Conservation (phyloP, 2,888 invertebrate genomes). For the Subacronicta megacephala region DNA sequence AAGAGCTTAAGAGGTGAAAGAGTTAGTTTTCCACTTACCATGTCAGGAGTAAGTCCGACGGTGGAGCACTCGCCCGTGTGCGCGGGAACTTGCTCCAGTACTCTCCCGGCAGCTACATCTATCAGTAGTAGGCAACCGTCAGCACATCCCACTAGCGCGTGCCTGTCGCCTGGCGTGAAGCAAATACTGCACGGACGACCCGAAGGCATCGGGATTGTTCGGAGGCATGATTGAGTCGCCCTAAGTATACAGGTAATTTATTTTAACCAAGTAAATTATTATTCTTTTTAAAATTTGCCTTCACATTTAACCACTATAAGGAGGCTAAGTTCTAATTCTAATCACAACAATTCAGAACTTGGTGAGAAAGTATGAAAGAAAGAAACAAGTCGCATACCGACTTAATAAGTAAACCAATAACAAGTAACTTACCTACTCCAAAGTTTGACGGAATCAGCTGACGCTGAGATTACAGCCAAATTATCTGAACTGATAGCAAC, state of each 20-base stretch:
- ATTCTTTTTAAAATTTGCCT: too few species aligned
- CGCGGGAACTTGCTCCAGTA: constrained; percentile 95
- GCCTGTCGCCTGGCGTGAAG: constrained; percentile 97
- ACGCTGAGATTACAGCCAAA: constrained; percentile 95
- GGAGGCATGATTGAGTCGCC: constrained; percentile 91
- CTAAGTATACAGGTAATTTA: constrained; percentile 54
- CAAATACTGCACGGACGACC: constrained; percentile 92
- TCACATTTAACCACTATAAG: too few species aligned
- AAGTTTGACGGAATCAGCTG: constrained; percentile 96
- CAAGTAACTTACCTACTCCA: constrained; percentile 94
- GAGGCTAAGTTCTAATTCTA: too few species aligned
- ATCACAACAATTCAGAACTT: too few species aligned
- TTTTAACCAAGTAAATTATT: too few species aligned
- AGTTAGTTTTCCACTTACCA: constrained; percentile 89
- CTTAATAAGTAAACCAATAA: neutral
- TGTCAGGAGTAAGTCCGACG: constrained; percentile 94
- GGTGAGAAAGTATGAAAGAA: too few species aligned
- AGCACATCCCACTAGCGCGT: constrained; percentile 96
- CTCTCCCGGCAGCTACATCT: constrained; percentile 94
- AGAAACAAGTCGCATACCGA: too few species aligned
- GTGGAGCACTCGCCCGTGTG: constrained; percentile 95
- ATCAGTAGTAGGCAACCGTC: constrained; percentile 95
- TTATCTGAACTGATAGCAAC: constrained; percentile 97
- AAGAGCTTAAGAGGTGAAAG: too few species aligned
- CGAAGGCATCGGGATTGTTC: constrained; percentile 90